Percentiles rank a stretch among this genome's conserved stretches.
Conservation (phyloP, 2,113 vertebrate species). For the Vidua chalybeata region DNA sequence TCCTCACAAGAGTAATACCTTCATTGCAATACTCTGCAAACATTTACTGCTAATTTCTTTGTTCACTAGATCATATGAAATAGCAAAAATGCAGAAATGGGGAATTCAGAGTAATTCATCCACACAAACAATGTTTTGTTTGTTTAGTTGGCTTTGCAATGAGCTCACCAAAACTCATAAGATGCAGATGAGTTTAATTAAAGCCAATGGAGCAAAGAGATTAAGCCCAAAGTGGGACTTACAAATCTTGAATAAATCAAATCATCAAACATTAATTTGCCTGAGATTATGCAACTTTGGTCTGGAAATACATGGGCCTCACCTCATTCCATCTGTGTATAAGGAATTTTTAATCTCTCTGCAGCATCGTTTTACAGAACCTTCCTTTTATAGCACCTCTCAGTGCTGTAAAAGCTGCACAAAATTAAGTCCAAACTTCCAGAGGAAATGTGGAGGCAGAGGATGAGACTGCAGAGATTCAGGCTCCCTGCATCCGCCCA, state of each 20-base stretch:
- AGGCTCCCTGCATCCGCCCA: background rate
- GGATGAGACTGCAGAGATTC: background rate
- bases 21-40: background rate
- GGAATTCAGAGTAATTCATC: background rate
- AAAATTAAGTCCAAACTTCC: background rate
- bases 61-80: background rate
- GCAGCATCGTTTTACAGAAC: background rate
- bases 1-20: background rate
- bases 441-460: background rate
- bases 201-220: constrained; percentile 65
- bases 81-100: background rate
- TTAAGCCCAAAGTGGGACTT: constrained; percentile 45
- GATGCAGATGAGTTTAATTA: constrained; percentile 70
- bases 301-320: background rate
- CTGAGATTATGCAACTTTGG: background rate
- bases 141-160: constrained; percentile 1
- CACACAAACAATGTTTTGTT: background rate
- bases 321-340: background rate
- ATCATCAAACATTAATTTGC: constrained; percentile 52
- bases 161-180: constrained; percentile 60
- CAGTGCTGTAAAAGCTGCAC: background rate
- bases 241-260: constrained; percentile 12
- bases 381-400: background rate
- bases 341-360: background rate
- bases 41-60: constrained; percentile 4